These are phyloP conservation scores for Drosophila carrolli DNA, from an alignment of 1,140 invertebrate genomes.

Conservation along the genomic window DNA sequence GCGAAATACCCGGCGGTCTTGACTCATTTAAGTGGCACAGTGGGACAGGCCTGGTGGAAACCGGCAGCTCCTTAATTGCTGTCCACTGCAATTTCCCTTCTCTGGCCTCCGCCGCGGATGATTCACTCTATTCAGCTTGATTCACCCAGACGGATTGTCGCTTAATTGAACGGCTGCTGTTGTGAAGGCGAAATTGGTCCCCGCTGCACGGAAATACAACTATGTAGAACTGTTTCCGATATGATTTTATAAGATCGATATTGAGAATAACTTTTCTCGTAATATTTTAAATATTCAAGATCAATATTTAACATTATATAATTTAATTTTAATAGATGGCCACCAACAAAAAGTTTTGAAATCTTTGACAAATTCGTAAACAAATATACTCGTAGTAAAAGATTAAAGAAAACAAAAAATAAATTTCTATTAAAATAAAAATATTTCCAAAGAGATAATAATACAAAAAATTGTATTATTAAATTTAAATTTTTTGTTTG, in stretches of 20 bases:
- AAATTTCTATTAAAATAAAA: too few species aligned
- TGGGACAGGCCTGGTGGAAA: conserved; percentile 40
- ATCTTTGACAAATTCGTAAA: too few species aligned
- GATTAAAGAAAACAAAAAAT: too few species aligned
- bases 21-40: conserved; percentile 66
- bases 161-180: conserved; percentile 50
- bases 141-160: conserved; percentile 35
- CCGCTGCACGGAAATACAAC: not conserved
- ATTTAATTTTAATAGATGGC: too few species aligned
- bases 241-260: not conserved
- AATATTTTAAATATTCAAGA: too few species aligned
- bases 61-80: conserved; percentile 29
- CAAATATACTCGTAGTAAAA: too few species aligned
- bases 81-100: not conserved
- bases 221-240: not conserved
- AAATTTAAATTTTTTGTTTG: too few species aligned
- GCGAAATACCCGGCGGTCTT: conserved; percentile 57
- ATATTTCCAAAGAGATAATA: too few species aligned
- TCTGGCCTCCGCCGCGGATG: conserved; percentile 13
- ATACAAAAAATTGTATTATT: too few species aligned
- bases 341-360: too few species aligned
- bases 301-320: too few species aligned
- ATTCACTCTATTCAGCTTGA: conserved; percentile 45
- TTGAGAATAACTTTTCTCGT: too few species aligned
- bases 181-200: conserved; percentile 3